phyloP scores from a whole-genome alignment of 2,797 vertebrate species.

The Enteromius radiatus region DNA sequence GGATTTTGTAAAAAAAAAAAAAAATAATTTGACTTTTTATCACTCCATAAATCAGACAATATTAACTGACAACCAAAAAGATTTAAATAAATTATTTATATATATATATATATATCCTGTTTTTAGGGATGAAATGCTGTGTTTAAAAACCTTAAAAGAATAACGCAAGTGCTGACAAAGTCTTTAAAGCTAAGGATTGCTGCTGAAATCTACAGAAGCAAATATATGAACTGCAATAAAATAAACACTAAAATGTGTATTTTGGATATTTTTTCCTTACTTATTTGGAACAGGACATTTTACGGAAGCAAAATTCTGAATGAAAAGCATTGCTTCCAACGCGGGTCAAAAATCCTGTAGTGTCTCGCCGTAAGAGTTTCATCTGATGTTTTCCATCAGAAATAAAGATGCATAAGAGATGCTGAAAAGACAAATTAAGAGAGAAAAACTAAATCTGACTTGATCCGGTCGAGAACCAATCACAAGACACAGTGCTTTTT shows the following conservation, averaged over 20 bases:
- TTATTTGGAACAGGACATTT: not conserved
- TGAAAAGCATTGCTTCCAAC: not conserved
- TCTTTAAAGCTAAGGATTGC: too few species aligned
- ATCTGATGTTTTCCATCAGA: too few species aligned
- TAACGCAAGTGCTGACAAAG: not conserved
- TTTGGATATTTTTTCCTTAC: not conserved
- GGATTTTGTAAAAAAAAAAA: too few species aligned
- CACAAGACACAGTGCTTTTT: constrained; percentile 6
- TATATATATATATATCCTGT: too few species aligned
- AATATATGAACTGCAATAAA: not conserved
- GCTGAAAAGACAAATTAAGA: not conserved
- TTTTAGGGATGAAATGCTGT: too few species aligned
- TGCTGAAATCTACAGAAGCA: not conserved
- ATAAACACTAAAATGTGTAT: not conserved
- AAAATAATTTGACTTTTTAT: too few species aligned
- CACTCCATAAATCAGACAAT: too few species aligned
- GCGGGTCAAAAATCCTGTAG: not conserved
- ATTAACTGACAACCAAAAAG: too few species aligned
- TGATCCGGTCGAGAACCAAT: not conserved
- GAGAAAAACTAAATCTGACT: not conserved
- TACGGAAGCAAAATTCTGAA: not conserved
- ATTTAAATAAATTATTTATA: too few species aligned
- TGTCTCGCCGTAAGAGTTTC: not conserved
- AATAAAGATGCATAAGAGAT: not conserved
- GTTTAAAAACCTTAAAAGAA: too few species aligned